Evolutionary conservation across 2,888 invertebrate species (phyloP).

Genomic region (Luffia ferchaultella): DNA sequence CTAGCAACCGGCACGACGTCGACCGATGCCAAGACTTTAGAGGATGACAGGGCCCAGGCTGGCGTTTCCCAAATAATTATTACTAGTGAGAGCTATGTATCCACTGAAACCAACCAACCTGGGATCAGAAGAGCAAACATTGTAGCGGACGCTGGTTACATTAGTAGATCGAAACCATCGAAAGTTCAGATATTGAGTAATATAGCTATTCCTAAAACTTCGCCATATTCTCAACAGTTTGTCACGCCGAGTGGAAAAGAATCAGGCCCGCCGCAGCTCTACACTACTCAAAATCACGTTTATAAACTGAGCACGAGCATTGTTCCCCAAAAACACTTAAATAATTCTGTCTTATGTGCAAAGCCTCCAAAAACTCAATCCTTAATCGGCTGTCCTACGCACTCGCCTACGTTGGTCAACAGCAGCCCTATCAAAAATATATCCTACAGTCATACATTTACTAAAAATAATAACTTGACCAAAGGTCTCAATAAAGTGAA

Average conservation of each 20-base stretch:
- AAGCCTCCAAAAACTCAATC: constrained; percentile 51
- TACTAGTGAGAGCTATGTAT: constrained; percentile 49
- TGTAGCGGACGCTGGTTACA: constrained; percentile 46
- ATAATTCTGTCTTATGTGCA: constrained; percentile 46
- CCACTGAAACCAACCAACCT: constrained; percentile 35
- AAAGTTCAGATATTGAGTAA: constrained; percentile 62
- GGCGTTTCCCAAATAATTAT: constrained; percentile 56
- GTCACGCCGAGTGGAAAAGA: constrained; percentile 40
- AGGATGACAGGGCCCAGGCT: constrained; percentile 41
- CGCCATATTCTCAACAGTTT: constrained; percentile 44
- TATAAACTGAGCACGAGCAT: constrained; percentile 49
- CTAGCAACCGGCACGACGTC: constrained; percentile 26
- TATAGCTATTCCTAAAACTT: constrained; percentile 50
- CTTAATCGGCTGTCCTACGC: constrained; percentile 42
- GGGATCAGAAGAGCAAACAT: constrained; percentile 42
- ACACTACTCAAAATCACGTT: constrained; percentile 37
- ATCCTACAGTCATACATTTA: constrained; percentile 47
- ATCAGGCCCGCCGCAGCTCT: constrained; percentile 41
- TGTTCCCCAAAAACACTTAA: constrained; percentile 41
- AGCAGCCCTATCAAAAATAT: constrained; percentile 51
- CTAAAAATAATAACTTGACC: constrained; percentile 48
- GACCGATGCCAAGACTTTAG: constrained; percentile 33
- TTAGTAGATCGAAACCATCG: constrained; percentile 42
- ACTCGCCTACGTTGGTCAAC: constrained; percentile 41
- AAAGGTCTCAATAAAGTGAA: constrained; percentile 50